These are phyloP conservation scores for Lepidocyrtoides sp. DNA, from an alignment of 2,888 invertebrate genomes.

Conservation along the genomic window DNA sequence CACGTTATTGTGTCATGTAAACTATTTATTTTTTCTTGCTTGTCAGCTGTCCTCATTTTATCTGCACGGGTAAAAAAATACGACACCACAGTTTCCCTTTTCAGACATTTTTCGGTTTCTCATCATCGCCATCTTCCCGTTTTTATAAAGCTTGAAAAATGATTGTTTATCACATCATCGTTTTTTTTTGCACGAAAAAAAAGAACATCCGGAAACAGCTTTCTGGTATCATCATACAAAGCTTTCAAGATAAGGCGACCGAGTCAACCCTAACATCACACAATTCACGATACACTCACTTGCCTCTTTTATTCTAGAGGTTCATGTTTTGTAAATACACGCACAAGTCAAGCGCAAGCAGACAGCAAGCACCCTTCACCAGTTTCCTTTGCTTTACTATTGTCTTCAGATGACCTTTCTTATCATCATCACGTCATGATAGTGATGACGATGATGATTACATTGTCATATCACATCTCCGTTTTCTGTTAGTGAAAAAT, in stretches of 20 bases:
- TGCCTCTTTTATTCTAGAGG: neutral
- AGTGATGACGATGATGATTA: neutral
- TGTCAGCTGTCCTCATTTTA: neutral
- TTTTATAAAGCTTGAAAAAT: constrained; percentile 33
- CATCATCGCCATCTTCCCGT: no score
- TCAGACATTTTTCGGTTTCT: neutral
- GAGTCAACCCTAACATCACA: neutral
- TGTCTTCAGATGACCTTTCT: constrained; percentile 27
- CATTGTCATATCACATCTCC: neutral
- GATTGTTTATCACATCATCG: constrained; percentile 49
- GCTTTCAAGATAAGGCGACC: neutral
- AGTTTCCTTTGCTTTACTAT: neutral
- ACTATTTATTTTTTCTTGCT: neutral
- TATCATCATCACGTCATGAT: constrained; percentile 13
- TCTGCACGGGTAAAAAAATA: neutral
- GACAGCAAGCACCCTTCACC: neutral
- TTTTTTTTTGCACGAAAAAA: neutral
- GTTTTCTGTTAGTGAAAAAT: constrained; percentile 19
- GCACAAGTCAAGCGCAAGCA: neutral
- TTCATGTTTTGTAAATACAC: neutral
- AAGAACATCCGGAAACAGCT: neutral
- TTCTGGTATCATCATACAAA: neutral
- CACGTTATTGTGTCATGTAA: neutral
- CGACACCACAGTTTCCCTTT: neutral
- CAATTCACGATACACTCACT: neutral